A percentile compares a stretch with the other conserved stretches of the same genome.
Conservation (phyloP, 2,797 vertebrate species). For the Aeoliscus strigatus region DNA sequence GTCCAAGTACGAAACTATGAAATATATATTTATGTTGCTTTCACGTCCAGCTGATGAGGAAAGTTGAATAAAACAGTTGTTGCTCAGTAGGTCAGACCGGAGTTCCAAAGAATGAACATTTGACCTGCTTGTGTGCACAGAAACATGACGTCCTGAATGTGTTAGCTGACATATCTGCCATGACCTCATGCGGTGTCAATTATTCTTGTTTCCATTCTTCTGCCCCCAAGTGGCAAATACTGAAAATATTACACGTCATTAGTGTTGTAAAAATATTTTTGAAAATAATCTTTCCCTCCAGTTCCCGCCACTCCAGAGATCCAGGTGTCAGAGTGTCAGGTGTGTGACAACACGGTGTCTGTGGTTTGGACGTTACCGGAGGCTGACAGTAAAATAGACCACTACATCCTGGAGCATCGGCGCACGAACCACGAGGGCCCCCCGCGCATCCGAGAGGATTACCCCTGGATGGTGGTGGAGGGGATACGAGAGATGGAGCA, state of each 20-base stretch:
- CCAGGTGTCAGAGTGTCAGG: conserved; percentile 82
- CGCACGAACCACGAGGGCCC: conserved; percentile 90
- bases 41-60: too few relatives aligned
- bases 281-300: conserved; percentile 38
- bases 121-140: too few relatives aligned
- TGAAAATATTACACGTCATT: too few relatives aligned
- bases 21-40: too few relatives aligned
- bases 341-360: conserved; percentile 87
- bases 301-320: conserved; percentile 90
- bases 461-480: conserved; percentile 96
- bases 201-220: neutral
- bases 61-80: too few relatives aligned
- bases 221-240: neutral
- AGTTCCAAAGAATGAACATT: too few relatives aligned
- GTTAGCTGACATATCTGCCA: too few relatives aligned
- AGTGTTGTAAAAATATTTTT: too few relatives aligned
- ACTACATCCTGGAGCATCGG: conserved; percentile 89
- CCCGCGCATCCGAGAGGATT: conserved; percentile 86
- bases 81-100: too few relatives aligned
- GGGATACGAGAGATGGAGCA: conserved; percentile 83
- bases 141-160: too few relatives aligned
- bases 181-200: neutral
- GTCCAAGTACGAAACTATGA: too few relatives aligned
- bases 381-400: conserved; percentile 87
- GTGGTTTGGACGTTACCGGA: conserved; percentile 85